Conservation (phyloP, 2,113 vertebrate genomes). For the Colistium nudipinnis region DNA sequence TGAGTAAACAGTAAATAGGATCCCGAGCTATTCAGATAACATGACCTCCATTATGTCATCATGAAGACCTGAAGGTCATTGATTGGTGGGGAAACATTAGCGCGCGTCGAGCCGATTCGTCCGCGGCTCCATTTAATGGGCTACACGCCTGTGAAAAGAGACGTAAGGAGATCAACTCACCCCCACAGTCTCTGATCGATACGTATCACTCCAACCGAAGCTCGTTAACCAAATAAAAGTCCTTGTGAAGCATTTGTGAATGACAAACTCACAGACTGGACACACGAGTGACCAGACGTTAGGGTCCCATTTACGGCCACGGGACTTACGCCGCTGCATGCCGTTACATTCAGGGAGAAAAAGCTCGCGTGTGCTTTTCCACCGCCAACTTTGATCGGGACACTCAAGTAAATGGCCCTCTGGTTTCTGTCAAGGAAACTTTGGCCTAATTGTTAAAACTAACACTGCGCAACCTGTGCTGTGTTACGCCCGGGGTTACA, state of each 20-base stretch:
- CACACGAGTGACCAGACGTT: background rate
- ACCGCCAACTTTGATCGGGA: constrained; percentile 62
- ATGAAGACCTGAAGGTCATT: constrained; percentile 61
- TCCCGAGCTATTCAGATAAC: constrained; percentile 60
- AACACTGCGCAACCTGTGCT: constrained; percentile 75
- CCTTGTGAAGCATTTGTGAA: background rate
- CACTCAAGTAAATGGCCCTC: constrained; percentile 63
- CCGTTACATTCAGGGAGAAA: constrained; percentile 27
- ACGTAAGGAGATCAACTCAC: constrained; percentile 34
- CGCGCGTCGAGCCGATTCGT: constrained; percentile 43
- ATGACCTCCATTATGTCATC: constrained; percentile 67
- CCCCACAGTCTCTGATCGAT: constrained; percentile 35
- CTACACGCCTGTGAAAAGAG: constrained; percentile 17
- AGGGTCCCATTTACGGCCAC: constrained; percentile 2
- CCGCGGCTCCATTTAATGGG: constrained; percentile 33
- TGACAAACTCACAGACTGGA: background rate
- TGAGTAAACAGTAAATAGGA: constrained; percentile 65
- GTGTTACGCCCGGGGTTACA: constrained; percentile 68
- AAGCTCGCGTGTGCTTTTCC: constrained; percentile 56
- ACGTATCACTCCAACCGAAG: constrained; percentile 21
- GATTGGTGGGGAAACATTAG: constrained; percentile 60
- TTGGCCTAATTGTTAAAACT: constrained; percentile 79
- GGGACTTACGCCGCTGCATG: constrained; percentile 37
- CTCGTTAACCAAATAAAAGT: constrained; percentile 1
- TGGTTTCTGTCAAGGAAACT: constrained; percentile 79